A percentile compares a stretch with the other conserved stretches of the same genome.
Conservation (phyloP, 2,888 invertebrate genomes). For the Drosophila recens region DNA sequence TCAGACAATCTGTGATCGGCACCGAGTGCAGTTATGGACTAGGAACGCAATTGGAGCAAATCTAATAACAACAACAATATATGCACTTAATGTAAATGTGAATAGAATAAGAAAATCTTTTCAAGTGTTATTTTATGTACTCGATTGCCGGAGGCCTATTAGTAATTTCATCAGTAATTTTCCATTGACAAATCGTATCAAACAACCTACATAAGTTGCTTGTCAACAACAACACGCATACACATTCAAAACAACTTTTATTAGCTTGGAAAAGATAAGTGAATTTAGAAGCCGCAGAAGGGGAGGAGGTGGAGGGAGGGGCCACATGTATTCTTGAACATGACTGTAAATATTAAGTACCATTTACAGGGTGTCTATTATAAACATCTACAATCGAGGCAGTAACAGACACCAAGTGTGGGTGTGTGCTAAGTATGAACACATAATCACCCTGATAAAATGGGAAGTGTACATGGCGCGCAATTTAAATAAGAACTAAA, state of each 20-base stretch:
- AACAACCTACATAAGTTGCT: neutral
- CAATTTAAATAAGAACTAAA: too few species aligned
- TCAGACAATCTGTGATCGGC: neutral
- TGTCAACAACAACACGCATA: constrained; percentile 9
- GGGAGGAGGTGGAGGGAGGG: neutral
- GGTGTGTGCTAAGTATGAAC: too few species aligned
- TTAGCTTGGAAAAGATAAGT: constrained; percentile 15
- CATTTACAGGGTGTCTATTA: constrained; percentile 20
- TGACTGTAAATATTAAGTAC: neutral
- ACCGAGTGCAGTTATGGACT: neutral
- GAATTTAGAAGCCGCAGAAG: neutral
- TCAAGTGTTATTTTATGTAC: neutral
- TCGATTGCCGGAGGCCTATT: neutral
- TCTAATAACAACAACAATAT: neutral
- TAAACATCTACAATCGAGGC: neutral
- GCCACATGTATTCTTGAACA: neutral
- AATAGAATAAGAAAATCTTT: too few species aligned
- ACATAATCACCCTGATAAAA: too few species aligned
- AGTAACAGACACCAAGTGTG: too few species aligned
- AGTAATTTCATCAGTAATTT: constrained; percentile 4
- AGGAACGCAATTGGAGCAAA: neutral
- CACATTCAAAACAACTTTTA: neutral
- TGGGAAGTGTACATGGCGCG: too few species aligned
- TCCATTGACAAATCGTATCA: constrained; percentile 15
- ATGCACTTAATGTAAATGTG: neutral